Evolutionary conservation across 2,888 invertebrate genomes (phyloP).

Genomic region (Drosophila meridionalis): DNA sequence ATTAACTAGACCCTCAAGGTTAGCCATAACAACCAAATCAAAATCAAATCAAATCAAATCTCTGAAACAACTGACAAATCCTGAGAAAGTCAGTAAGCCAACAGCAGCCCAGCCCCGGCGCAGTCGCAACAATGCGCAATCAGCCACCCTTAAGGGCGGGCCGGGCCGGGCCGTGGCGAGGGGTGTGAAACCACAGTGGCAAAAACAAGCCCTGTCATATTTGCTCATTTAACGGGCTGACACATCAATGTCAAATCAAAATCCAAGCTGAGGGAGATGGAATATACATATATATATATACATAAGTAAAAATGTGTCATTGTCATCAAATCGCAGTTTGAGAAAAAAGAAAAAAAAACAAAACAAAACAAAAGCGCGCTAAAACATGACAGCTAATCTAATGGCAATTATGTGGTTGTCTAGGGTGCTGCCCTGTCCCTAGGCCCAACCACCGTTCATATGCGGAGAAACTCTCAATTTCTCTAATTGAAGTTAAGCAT

Average conservation of each 20-base stretch:
- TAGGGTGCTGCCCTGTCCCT: conserved; percentile 10
- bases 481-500: conserved; percentile 81
- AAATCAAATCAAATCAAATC: conserved; percentile 63
- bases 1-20: conserved; percentile 66
- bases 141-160: conserved; percentile 52
- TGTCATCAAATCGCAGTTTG: conserved; percentile 71
- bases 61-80: conserved; percentile 70
- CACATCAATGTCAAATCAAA: conserved; percentile 83
- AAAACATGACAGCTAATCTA: conserved; percentile 82
- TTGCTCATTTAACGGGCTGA: conserved; percentile 82
- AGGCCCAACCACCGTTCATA: conserved; percentile 23
- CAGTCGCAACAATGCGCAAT: conserved; percentile 64
- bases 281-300: background rate
- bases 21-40: conserved; percentile 27
- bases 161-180: conserved; percentile 22
- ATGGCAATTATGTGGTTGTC: conserved; percentile 75
- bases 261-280: conserved; percentile 10
- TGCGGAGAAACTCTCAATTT: conserved; percentile 69
- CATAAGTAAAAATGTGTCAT: conserved; percentile 68
- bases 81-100: conserved; percentile 69
- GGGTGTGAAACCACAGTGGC: conserved; percentile 62
- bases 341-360: conserved; percentile 8
- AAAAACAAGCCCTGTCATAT: conserved; percentile 70
- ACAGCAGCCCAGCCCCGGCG: background rate
- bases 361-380: conserved; percentile 49